Base-by-base conservation (phyloP, 2,797 vertebrate species). In the Tiaroga cobitis region DNA sequence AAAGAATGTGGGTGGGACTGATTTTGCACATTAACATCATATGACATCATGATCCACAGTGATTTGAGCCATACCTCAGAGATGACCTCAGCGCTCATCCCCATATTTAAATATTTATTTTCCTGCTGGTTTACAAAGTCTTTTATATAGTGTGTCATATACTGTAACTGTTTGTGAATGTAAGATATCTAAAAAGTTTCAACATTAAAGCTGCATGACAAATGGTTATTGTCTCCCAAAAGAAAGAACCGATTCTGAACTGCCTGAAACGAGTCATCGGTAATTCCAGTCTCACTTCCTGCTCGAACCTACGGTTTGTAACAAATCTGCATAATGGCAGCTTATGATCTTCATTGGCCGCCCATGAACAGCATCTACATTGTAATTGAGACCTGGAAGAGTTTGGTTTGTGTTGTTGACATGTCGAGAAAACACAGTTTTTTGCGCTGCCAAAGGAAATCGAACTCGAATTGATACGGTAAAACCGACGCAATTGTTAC, bases 1-100 rank as follows among this genome's bases (percentile, higher is more conserved):
- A n/a, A n/a, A 68, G 68, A 85, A 85, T 85, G 29, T 13, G 39
- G 83, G 21, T 21, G 77, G 84, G 41, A 80, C 24, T 39, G 56
- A 73, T 65, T 65, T 29, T 26, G 4, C 10, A 41, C 41, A 39
- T 61, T 61, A 16, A 73, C 10, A 32, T 73, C 19, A 39, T 26
- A 80, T 37, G 56, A 85, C n/a, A 65, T 65, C 32, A 74, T 74
- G 8, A n/a, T 49, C 67, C 29, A 49, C 54, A 49, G 41, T 72
- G 67, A 85, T 46, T 63, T 43, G 39, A 59, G 32, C 7, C 41
- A 3, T 61, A 39, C 32, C n/a, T 46, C 15, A 78, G 26, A 84
- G 15, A 49, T 79, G 39, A 79, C 21, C 75, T 79, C 37, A 78
- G n/a, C 5, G 0, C 15, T 41, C 15, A 37, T 67, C 51, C 39